Base-by-base conservation (phyloP, 2,797 vertebrate species). In the Amniataba percoides region DNA sequence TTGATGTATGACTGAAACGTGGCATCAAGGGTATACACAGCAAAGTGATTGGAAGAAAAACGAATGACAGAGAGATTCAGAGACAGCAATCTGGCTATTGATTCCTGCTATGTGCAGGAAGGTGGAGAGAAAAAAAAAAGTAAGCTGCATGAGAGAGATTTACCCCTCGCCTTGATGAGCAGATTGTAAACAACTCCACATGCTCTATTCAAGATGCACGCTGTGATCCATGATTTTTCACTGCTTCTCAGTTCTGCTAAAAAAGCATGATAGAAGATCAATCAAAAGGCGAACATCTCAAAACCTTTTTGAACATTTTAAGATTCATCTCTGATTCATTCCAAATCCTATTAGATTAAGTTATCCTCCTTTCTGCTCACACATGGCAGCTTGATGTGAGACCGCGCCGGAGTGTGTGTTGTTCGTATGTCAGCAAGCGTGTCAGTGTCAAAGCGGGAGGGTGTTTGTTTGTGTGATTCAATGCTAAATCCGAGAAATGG, bases 1-100 rank as follows among this genome's bases (percentile, higher is more conserved):
- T 55, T 88, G 88, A 93, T 89, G 81, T 87, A 89, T 85, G 63
- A 77, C 74, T 87, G 55, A 77, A 83, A 82, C 68, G 70, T 84
- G 84, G 59, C 74, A 83, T 82, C 67, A 56, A 80, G 59, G 80
- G 78, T 83, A 51, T 48, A 65, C 60, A 34, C 71, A 62, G 58
- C 66, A 83, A 80, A 86, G 81, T 78, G 82, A 90, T 72, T 84
- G 82, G 82, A 74, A 81, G 75, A 74, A 68, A 85, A 84, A 74
- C 14, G 57, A 91, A 90, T 83, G 89, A 74, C 84, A 72, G 67
- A 73, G 52, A 70, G 65, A 81, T 83, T 83, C 67, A 69, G 56
- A 82, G 61, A 71, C 46, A 18, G 75, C 81, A 84, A 73, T 80
- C 77, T 74, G 69, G 77, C 80, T 87, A 91, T 93, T 91, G 88